Evolutionary conservation across 2,113 vertebrate genomes (phyloP), one percentile per base, ranked within the genome.

Genomic region (Tapirus terrestris): DNA sequence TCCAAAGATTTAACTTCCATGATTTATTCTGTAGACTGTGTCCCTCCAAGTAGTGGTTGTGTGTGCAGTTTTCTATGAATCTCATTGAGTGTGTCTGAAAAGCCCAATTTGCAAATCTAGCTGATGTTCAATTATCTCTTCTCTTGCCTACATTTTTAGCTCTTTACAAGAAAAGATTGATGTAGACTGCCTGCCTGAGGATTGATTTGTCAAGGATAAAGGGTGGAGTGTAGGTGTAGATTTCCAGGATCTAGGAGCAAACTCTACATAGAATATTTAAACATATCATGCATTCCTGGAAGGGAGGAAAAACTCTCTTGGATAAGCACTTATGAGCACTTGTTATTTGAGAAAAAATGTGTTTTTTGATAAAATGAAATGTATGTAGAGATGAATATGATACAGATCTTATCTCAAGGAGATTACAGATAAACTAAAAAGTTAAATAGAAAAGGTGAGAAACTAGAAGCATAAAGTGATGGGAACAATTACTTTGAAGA

Each of bases 391-490:
- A 81, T 48, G 11, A 86, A 70, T 51, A 51, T 61, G 21, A 53
- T 31, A 36, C 27, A 5, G 25, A 85, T 97, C 65, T 65, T 82
- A 8, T 53, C n/a, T 81, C 48, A 85, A n/a, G 31, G 43, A 63
- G 8, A 31, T 91, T 92, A 92, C 4, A 77, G 45, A 39, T n/a
- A 94, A 93, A 45, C 20, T 53, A 21, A 25, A 95, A 91, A 76
- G 31, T 70, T 89, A 85, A 91, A 51, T 27, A 58, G 36, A 18
- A 75, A 90, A 96, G 82, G 13, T 48, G n/a, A 93, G 68, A 83
- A 94, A 67, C 48, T n/a, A 43, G 31, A 92, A 77, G 58, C 27
- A 80, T 48, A 77, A 63, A 51, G 5, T 6, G 9, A 60, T 43
- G 8, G 29, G 17, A 92, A 67, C 36, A 36, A 36, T 76, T 53